These are phyloP conservation scores for Eugnorisma glareosa DNA, from an alignment of 2,888 invertebrate species.

Conservation along the genomic window DNA sequence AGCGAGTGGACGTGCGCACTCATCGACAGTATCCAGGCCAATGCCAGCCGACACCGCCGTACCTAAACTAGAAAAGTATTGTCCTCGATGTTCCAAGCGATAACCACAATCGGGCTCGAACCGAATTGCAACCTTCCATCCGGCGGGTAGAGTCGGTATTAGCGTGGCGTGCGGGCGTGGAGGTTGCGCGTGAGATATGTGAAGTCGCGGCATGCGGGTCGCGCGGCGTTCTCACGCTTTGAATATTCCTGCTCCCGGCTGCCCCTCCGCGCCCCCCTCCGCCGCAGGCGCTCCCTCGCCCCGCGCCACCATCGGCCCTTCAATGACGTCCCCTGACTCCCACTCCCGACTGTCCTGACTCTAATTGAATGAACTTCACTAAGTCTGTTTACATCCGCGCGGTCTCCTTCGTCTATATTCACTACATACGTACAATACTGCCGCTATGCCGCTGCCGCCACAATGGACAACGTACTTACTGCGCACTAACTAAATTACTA, in stretches of 20 bases:
- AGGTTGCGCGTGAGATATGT: conserved; percentile 91
- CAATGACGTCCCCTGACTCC: conserved; percentile 87
- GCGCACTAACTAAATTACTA: conserved; percentile 49
- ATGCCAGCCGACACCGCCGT: conserved; percentile 86
- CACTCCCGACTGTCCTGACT: conserved; percentile 80
- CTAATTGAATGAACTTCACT: conserved; percentile 87
- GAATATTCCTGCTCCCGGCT: conserved; percentile 89
- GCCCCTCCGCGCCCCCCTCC: conserved; percentile 73
- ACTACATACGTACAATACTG: conserved; percentile 51
- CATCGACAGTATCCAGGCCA: conserved; percentile 89
- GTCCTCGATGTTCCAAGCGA: conserved; percentile 90
- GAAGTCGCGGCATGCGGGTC: conserved; percentile 90
- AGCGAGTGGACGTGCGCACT: conserved; percentile 85
- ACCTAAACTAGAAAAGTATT: conserved; percentile 91
- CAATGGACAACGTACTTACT: conserved; percentile 54
- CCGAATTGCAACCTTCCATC: conserved; percentile 77
- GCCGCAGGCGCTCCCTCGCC: conserved; percentile 66
- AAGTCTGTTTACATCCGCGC: conserved; percentile 84
- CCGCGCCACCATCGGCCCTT: conserved; percentile 83
- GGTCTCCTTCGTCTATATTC: conserved; percentile 71
- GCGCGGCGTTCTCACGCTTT: conserved; percentile 90
- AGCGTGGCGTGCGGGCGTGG: conserved; percentile 71
- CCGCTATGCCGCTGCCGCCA: conserved; percentile 33
- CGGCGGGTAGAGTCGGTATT: conserved; percentile 77
- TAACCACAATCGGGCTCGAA: conserved; percentile 79